Evolutionary conservation across 2,113 vertebrate species (phyloP), one percentile per base, ranked within the genome.

Genomic region (Micromys minutus): DNA sequence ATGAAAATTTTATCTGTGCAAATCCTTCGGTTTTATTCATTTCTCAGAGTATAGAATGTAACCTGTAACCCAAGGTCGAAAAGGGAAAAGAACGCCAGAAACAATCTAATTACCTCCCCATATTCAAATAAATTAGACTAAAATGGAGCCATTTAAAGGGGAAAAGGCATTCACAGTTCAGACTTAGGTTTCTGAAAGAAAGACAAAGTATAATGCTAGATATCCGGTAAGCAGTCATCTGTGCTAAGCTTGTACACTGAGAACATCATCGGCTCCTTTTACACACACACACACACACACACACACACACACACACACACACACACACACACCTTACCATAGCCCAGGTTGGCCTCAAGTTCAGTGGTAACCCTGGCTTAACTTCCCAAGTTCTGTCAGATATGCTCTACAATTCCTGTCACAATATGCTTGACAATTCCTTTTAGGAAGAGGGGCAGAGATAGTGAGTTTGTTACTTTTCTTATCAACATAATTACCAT

Each of bases 211-310:
- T 39, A 85, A 72, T 76, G 12, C 59, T 45, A 6, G 61, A 6
- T n/a, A 34, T 42, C 3, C 8, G 39, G 24, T 19, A 26, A 24
- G 16, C 9, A 47, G 29, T 7, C 61, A 3, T 36, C 59, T 19
- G 22, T 26, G 69, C 36, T 50, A 26, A 45, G 36, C 71, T 22
- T 61, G 12, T 21, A 10, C 21, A 45, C 22, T 10, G 42, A 72
- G 19, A 67, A 31, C 8, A 0, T 7, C 8, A 0, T 7, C 1
- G 16, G 2, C 15, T n/a, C 24, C 42, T 72, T 59, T 16, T 59
- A 29, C 19, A 59, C 55, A 59, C 52, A 50, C 75, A 57, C 77
- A 80, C 79, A 50, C 74, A 77, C 45, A 50, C 75, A 57, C 52
- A 59, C 52, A 69, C 67, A 69, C 67, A 65, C 29, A 52, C 77